A percentile compares a stretch with the other conserved stretches of the same genome.
These are phyloP conservation scores for Pagetopsis macropterus DNA, from an alignment of 2,797 vertebrate genomes.

Conservation along the genomic window DNA sequence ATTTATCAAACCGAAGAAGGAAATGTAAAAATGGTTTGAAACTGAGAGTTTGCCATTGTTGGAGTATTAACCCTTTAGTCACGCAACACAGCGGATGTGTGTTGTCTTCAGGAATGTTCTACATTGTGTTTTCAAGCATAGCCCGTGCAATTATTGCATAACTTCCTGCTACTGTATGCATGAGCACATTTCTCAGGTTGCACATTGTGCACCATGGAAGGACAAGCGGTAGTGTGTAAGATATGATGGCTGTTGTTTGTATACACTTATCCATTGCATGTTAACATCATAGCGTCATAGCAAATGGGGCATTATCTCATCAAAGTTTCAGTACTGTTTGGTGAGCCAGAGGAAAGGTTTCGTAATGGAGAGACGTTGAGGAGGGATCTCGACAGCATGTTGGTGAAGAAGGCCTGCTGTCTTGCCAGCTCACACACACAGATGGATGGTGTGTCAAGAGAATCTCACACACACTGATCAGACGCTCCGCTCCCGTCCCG, in stretches of 20 bases:
- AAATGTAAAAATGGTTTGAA: background rate
- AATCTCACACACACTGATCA: constrained; percentile 81
- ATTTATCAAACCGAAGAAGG: background rate
- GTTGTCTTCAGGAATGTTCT: constrained; percentile 15
- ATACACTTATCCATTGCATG: constrained; percentile 44
- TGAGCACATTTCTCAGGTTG: constrained; percentile 12
- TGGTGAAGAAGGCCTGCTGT: constrained; percentile 74
- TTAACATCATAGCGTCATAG: constrained; percentile 55
- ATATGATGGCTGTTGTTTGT: constrained; percentile 49
- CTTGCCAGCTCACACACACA: constrained; percentile 74
- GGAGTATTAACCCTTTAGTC: background rate
- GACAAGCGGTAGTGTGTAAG: constrained; percentile 9
- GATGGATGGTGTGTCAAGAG: constrained; percentile 82
- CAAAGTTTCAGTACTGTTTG: constrained; percentile 70
- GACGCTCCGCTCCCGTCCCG: constrained; percentile 72
- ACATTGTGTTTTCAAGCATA: constrained; percentile 12
- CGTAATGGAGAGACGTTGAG: constrained; percentile 69
- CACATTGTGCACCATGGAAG: constrained; percentile 10
- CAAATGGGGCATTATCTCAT: constrained; percentile 72
- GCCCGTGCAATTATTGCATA: constrained; percentile 8
- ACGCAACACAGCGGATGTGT: background rate
- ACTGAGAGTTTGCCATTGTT: background rate
- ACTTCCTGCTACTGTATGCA: constrained; percentile 7
- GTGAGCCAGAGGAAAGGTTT: constrained; percentile 59
- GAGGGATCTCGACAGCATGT: constrained; percentile 69